Evolutionary conservation across 1,140 invertebrate genomes (phyloP).

Genomic region (Solenopsis fugax): DNA sequence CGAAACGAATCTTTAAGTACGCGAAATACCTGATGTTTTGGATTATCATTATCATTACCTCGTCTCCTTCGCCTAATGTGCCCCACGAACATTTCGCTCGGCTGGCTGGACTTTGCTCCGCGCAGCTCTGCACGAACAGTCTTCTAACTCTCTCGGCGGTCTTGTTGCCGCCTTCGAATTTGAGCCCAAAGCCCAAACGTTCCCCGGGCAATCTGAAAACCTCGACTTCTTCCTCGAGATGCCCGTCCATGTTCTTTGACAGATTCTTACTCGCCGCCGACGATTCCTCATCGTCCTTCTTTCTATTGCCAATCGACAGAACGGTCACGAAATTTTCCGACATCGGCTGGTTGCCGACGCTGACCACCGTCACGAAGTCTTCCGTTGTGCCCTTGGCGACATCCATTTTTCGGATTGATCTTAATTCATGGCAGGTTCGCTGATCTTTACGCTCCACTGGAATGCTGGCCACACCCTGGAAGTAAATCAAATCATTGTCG

Average conservation of each 20-base stretch:
- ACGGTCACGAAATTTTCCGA: slow-evolving; percentile 86
- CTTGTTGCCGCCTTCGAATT: slow-evolving; percentile 95
- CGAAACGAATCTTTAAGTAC: not conserved
- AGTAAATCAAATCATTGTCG: slow-evolving; percentile 69
- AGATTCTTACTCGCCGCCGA: slow-evolving; percentile 55
- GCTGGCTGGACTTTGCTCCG: slow-evolving; percentile 94
- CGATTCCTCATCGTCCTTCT: slow-evolving; percentile 79
- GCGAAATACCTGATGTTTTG: not conserved
- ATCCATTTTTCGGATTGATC: slow-evolving; percentile 72
- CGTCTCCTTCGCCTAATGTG: slow-evolving; percentile 93
- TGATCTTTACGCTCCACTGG: slow-evolving; percentile 73
- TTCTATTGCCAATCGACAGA: slow-evolving; percentile 84
- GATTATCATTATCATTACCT: slow-evolving; percentile 82
- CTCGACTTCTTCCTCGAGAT: slow-evolving; percentile 90
- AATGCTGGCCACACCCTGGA: slow-evolving; percentile 79
- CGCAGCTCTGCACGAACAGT: slow-evolving; percentile 96
- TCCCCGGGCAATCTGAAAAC: slow-evolving; percentile 95
- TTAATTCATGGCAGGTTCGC: slow-evolving; percentile 68
- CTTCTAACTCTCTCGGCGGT: slow-evolving; percentile 90
- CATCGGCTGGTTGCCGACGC: slow-evolving; percentile 87
- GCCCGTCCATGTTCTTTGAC: slow-evolving; percentile 77
- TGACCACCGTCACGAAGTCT: slow-evolving; percentile 91
- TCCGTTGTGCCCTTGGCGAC: slow-evolving; percentile 77
- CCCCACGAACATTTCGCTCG: slow-evolving; percentile 93
- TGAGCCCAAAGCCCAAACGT: slow-evolving; percentile 95